phyloP scores from a whole-genome alignment of 2,113 vertebrate genomes.

The Odobenus rosmarus region DNA sequence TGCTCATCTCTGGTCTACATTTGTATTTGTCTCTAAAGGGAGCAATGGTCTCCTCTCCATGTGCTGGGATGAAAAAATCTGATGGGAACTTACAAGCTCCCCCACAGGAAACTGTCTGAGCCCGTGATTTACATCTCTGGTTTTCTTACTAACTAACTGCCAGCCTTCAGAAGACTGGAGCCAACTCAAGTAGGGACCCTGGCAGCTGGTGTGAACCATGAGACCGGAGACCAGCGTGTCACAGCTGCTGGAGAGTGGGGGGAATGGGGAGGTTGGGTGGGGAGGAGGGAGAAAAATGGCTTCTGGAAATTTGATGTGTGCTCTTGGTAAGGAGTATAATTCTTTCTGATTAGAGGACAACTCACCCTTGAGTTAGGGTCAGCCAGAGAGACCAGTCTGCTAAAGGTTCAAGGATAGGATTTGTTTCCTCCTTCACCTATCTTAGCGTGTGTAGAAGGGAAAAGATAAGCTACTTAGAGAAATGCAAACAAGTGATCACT shows the following conservation, averaged over 20 bases:
- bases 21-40: conserved; percentile 32
- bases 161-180: conserved; percentile 75
- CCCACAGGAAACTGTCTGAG: conserved; percentile 68
- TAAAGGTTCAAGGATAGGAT: not conserved
- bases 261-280: not conserved
- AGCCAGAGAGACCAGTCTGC: not conserved
- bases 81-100: conserved; percentile 65
- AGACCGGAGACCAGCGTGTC: conserved; percentile 59
- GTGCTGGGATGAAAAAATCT: conserved; percentile 61
- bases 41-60: conserved; percentile 51
- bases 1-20: not conserved
- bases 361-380: not conserved
- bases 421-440: not conserved
- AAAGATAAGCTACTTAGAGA: not conserved
- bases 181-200: conserved; percentile 25
- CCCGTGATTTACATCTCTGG: conserved; percentile 70
- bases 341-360: not conserved
- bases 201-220: conserved; percentile 66
- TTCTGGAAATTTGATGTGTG: conserved; percentile 64
- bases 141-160: conserved; percentile 72
- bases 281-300: conserved; percentile 68
- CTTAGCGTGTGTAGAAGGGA: not conserved
- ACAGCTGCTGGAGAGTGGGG: not conserved
- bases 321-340: not conserved
- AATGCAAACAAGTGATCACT: not conserved